phyloP scores from a whole-genome alignment of 2,888 invertebrate genomes.

The Eurytoma adleriae region DNA sequence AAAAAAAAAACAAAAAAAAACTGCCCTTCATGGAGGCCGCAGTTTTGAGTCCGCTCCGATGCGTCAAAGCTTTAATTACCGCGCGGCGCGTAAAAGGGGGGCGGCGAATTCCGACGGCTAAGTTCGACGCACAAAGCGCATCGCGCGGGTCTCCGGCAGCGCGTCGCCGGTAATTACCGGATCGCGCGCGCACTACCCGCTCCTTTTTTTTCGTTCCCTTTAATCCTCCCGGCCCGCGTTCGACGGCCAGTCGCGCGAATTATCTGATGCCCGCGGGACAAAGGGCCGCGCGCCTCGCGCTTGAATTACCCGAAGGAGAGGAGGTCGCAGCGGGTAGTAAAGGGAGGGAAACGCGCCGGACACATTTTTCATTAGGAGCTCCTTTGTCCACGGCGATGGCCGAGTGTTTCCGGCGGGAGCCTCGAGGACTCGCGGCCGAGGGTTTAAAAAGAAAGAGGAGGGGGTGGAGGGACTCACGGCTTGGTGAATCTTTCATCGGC shows the following conservation, averaged over 20 bases:
- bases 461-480: neutral
- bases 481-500: neutral
- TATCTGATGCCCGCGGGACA: conserved; percentile 69
- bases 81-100: neutral
- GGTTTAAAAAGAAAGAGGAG: neutral
- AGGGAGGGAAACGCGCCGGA: conserved; percentile 48
- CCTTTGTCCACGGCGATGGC: conserved; percentile 61
- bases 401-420: neutral
- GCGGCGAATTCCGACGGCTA: neutral
- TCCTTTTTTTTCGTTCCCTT: neutral
- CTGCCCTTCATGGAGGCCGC: neutral
- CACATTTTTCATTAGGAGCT: conserved; percentile 68
- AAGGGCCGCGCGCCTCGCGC: conserved; percentile 64
- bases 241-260: conserved; percentile 43
- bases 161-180: conserved; percentile 46
- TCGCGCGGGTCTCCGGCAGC: neutral
- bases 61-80: conserved; percentile 46
- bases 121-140: neutral
- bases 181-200: neutral
- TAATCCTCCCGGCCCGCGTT: neutral
- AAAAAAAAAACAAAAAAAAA: neutral
- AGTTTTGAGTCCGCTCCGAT: conserved; percentile 30
- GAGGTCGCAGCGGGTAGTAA: conserved; percentile 58
- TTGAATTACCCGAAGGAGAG: conserved; percentile 44
- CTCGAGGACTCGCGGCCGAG: neutral